Percentiles rank a stretch among this genome's conserved stretches.
Evolutionary conservation across 2,113 vertebrate genomes (phyloP).

Genomic region (Calypte anna): DNA sequence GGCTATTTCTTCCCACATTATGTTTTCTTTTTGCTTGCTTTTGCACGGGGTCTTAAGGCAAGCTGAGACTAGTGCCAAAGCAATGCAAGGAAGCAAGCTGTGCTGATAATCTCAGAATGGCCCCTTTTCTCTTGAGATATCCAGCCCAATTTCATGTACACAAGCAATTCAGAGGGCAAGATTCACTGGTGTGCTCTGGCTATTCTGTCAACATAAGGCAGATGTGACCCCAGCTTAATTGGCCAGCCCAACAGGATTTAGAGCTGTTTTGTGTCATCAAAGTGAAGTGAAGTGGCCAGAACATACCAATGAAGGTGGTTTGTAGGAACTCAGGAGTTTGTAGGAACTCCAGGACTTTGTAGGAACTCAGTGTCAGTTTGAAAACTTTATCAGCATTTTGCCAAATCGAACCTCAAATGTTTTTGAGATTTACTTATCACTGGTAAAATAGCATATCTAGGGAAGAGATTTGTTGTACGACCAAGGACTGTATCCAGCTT

Average conservation of each 20-base stretch:
- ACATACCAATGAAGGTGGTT: slow-evolving; percentile 1
- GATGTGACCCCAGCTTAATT: neutral
- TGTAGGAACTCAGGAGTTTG: neutral
- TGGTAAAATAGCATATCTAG: neutral
- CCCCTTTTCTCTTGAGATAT: neutral
- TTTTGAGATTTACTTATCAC: neutral
- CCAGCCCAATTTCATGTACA: neutral
- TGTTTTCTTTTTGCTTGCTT: slow-evolving; percentile 62
- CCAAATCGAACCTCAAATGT: slow-evolving; percentile 10
- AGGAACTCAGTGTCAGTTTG: neutral
- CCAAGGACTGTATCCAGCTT: neutral
- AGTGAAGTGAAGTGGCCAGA: slow-evolving; percentile 30
- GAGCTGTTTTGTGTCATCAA: slow-evolving; percentile 23
- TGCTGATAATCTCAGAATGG: slow-evolving; percentile 37
- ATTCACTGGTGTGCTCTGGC: neutral
- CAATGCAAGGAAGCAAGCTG: slow-evolving; percentile 59
- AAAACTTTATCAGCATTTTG: neutral
- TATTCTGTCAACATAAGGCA: neutral
- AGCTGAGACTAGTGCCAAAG: slow-evolving; percentile 52
- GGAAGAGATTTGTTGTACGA: neutral
- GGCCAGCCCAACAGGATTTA: neutral
- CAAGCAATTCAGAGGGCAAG: neutral
- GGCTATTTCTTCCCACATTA: slow-evolving; percentile 66
- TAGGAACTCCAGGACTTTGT: neutral
- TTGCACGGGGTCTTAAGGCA: slow-evolving; percentile 57